Base-by-base conservation (phyloP, 2,113 vertebrate genomes). In the Phycodurus eques region DNA sequence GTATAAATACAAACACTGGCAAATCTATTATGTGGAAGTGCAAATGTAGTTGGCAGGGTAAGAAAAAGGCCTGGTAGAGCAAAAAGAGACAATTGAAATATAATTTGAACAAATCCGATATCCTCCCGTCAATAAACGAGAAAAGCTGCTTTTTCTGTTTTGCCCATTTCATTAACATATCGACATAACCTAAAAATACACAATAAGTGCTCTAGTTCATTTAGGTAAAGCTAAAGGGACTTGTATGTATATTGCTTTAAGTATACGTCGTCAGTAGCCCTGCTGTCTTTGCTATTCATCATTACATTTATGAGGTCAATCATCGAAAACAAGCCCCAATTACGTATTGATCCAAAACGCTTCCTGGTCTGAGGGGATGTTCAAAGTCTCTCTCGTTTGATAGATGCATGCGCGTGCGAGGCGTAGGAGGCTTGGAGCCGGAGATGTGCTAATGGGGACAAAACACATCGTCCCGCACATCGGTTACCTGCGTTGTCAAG, bases 401-500 rank as follows among this genome's bases (percentile, higher is more conserved):
- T 51, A 62, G 56, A 61, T 66, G 69, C 27, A 51, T 47, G 67
- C 20, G n/a, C 72, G 51, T 56, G 11, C 59, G 59, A 8, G 64
- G 57, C 76, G 74, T 71, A 59, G 71, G 76, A 19, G 11, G 73
- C 67, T 82, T 68, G 61, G 70, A 72, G 68, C 35, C 72, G 70
- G 93, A 92, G 82, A 78, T 87, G 90, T 83, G 90, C 92, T 94
- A 95, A 95, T 95, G 92, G 93, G 92, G 88, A 94, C 90, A 87
- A 92, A 94, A 92, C 92, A 92, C 92, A 92, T 93, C 89, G 91
- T 94, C 85, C 2, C 84, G 93, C 91, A 92, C 92, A 92, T 93
- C 90, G 93, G 94, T 94, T 95, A 94, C 93, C 94, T 82, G 87
- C 73, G 91, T 95, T 96, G 96, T 96, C 96, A 96, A 88, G 83